Evolutionary conservation across 2,113 vertebrate species (phyloP).

Genomic region (Leucopsar rothschildi): DNA sequence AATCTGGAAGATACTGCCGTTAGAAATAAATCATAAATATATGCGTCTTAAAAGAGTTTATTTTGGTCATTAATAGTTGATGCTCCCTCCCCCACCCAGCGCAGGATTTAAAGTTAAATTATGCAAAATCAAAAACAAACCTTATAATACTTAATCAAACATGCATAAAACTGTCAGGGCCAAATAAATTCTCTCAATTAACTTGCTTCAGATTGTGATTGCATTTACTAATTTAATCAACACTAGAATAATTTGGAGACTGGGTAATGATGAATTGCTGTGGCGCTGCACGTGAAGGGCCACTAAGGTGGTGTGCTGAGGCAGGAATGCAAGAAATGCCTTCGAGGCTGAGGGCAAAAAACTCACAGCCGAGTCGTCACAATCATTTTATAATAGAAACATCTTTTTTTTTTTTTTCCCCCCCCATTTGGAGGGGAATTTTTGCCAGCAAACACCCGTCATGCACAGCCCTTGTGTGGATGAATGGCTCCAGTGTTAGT

Average conservation of each 20-base stretch:
- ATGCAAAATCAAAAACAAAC: constrained; percentile 94
- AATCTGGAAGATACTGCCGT: constrained; percentile 49
- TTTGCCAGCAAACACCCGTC: accelerated
- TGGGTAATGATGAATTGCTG: constrained; percentile 62
- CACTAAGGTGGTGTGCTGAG: background rate
- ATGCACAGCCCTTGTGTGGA: background rate
- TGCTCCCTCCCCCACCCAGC: constrained; percentile 51
- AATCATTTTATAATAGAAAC: background rate
- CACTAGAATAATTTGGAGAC: constrained; percentile 74
- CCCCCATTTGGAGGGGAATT: background rate
- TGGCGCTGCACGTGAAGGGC: background rate
- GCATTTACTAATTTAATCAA: constrained; percentile 90
- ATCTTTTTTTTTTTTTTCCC: background rate
- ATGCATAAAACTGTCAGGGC: constrained; percentile 86
- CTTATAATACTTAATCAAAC: constrained; percentile 93
- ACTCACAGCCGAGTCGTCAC: background rate
- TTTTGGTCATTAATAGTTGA: constrained; percentile 81
- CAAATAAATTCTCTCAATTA: constrained; percentile 89
- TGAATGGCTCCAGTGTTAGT: background rate
- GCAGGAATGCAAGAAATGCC: background rate
- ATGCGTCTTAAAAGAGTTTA: constrained; percentile 77
- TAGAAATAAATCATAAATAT: constrained; percentile 81
- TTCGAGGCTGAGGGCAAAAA: background rate
- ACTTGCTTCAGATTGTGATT: constrained; percentile 84
- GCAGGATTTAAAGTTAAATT: constrained; percentile 89